A percentile compares a stretch with the other conserved stretches of the same genome.
These are phyloP conservation scores for Ceratosolen fusciceps DNA, from an alignment of 1,140 invertebrate species.

Conservation along the genomic window DNA sequence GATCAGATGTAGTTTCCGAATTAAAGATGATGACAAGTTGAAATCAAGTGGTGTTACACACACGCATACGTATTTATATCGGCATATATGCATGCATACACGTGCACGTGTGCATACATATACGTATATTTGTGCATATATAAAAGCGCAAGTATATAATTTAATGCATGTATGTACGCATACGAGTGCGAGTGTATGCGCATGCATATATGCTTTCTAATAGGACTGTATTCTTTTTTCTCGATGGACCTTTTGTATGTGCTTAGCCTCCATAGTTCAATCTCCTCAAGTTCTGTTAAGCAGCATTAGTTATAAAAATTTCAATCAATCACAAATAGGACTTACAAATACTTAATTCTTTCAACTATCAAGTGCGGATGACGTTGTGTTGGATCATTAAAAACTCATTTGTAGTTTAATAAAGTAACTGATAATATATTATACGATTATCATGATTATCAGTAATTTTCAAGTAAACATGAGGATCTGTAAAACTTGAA, in stretches of 20 bases:
- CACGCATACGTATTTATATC: not conserved
- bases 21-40: not conserved
- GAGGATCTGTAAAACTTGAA: not conserved
- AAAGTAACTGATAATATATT: slow-evolving; percentile 35
- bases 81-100: not conserved
- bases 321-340: slow-evolving; percentile 4
- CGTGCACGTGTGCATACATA: not conserved
- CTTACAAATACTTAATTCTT: slow-evolving; percentile 5
- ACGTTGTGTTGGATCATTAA: slow-evolving; percentile 36
- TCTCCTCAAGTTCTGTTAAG: slow-evolving; percentile 7
- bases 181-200: not conserved
- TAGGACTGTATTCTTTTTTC: slow-evolving; percentile 33
- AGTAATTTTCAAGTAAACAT: slow-evolving; percentile 25
- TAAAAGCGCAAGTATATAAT: not conserved
- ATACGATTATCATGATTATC: slow-evolving; percentile 1
- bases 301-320: slow-evolving; percentile 2
- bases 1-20: not conserved
- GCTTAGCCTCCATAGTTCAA: slow-evolving; percentile 9
- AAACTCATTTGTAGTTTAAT: slow-evolving; percentile 42
- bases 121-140: not conserved
- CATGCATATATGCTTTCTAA: slow-evolving; percentile 6
- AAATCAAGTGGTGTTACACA: not conserved
- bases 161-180: not conserved
- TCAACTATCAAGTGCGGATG: slow-evolving; percentile 24
- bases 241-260: slow-evolving; percentile 30